Conservation (phyloP, 2,888 invertebrate species). For the Mylabris sibirica region DNA sequence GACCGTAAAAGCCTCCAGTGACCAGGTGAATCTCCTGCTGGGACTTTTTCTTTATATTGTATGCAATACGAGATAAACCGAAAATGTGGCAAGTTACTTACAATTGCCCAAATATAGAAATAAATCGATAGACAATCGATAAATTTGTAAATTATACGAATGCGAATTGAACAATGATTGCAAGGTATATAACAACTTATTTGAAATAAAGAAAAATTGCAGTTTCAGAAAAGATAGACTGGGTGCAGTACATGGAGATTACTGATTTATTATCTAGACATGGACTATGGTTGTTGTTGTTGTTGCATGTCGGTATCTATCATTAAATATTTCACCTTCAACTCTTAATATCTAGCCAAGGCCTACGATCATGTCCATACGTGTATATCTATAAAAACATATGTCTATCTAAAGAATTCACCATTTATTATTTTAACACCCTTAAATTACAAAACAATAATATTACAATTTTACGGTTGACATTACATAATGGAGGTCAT, state of each 20-base stretch:
- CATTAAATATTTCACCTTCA: constrained; percentile 41
- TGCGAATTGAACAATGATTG: background rate
- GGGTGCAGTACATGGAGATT: constrained; percentile 41
- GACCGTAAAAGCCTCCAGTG: constrained; percentile 33
- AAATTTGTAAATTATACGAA: no score
- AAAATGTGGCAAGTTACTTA: background rate
- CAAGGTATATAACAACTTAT: background rate
- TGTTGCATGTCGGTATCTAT: constrained; percentile 47
- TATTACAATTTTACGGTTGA: constrained; percentile 2
- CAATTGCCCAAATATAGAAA: background rate
- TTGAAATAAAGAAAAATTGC: constrained; percentile 29
- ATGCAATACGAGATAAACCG: background rate
- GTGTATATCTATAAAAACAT: background rate
- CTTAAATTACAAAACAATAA: constrained; percentile 5
- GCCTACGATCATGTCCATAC: background rate
- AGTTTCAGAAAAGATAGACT: constrained; percentile 32
- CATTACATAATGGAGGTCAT: constrained; percentile 1
- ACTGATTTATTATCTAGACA: constrained; percentile 46
- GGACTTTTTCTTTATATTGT: background rate
- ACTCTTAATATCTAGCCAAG: constrained; percentile 21
- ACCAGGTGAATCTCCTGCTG: constrained; percentile 26
- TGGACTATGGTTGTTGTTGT: constrained; percentile 28
- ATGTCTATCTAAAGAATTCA: background rate
- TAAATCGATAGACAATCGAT: background rate
- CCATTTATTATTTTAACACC: constrained; percentile 8